A percentile compares a stretch with the other conserved stretches of the same genome.
Evolutionary conservation across 2,113 vertebrate genomes (phyloP).

Genomic region (Equus przewalskii): DNA sequence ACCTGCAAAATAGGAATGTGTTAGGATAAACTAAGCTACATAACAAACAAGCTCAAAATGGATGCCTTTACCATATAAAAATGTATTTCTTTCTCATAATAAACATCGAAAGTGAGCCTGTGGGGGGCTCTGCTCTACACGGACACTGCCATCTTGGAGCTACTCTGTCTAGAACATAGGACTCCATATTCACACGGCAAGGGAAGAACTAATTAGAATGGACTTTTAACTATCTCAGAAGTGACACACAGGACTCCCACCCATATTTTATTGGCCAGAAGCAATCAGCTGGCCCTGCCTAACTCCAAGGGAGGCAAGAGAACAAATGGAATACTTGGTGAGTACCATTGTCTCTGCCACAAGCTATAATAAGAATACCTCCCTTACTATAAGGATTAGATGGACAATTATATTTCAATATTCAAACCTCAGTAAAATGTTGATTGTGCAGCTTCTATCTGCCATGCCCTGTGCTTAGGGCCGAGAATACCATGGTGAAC

Average conservation of each 20-base stretch:
- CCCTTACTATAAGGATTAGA: background rate
- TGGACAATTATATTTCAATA: background rate
- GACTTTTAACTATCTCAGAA: background rate
- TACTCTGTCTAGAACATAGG: background rate
- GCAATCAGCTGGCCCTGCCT: background rate
- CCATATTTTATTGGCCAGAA: background rate
- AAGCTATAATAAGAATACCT: background rate
- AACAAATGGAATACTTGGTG: background rate
- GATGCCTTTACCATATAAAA: background rate
- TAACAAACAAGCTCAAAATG: background rate
- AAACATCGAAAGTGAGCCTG: background rate
- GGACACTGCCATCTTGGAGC: background rate
- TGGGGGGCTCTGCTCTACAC: background rate
- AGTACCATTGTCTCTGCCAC: background rate
- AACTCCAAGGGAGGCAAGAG: background rate
- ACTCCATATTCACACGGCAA: background rate
- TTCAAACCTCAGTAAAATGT: background rate
- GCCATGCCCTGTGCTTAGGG: background rate
- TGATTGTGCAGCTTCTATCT: background rate
- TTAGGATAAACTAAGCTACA: background rate
- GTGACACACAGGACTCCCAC: background rate
- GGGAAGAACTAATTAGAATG: background rate
- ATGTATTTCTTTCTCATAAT: background rate
- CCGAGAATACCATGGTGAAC: background rate
- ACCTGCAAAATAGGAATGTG: background rate